Base-by-base conservation (phyloP, 2,113 vertebrate genomes). In the Phocoena phocoena region DNA sequence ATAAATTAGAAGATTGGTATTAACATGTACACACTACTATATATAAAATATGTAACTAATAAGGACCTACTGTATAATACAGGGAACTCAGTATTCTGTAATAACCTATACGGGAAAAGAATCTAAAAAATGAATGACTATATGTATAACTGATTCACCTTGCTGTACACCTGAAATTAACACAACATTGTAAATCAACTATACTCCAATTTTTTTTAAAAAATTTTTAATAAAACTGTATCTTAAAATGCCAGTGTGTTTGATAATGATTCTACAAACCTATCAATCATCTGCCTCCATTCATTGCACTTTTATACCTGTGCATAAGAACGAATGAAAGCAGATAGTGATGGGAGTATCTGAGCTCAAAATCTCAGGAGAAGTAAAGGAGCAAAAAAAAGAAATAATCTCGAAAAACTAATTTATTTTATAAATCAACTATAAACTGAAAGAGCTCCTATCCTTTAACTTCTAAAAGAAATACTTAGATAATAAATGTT, bases 401-500 rank as follows among this genome's bases (percentile, higher is more conserved):
- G 21, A 91, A 62, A 73, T 67, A 58, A 13, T 1, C 18, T 41
- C 81, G 26, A 70, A 73, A 90, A 93, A 50, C n/a, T 28, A 62
- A 86, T 53, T 85, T 6, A 77, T 33, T 53, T 85, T 67, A 6
- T 63, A 79, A 88, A 77, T 81, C 41, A 60, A 60, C 28, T 88
- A 55, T 93, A 62, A 93, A 73, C 26, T 73, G 25, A 93, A 87
- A 81, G 74, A 47, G 1, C 71, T 5, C 87, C 50, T 77, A 67
- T 18, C 6, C 2, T 88, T 93, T 96, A 93, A 92, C 86, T 96
- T 93, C 41, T 63, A 41, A 92, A 93, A 79, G 47, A 95, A 96
- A 71, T 9, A 31, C 6, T n/a, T 85, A 14, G 67, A 70, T 74
- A 86, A 41, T 80, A 41, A 77, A 47, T 14, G 44, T 70, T 67